Conservation (phyloP, 35 echinoderm and acorn worm species). For the Ophioderma brevispina region DNA sequence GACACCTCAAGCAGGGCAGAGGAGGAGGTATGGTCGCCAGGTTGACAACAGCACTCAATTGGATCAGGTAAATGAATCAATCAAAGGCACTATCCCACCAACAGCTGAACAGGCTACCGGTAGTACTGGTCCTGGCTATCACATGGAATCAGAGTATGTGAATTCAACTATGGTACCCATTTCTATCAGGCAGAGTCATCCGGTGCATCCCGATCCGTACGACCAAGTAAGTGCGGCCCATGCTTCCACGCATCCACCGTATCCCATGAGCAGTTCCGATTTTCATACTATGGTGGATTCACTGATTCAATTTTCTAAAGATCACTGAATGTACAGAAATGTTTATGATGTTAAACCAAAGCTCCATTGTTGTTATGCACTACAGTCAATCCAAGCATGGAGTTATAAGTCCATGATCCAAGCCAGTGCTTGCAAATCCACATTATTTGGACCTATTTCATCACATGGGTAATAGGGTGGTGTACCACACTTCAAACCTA, state of each 20-base stretch:
- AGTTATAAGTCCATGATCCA: too few species aligned
- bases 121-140: background rate
- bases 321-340: too few species aligned
- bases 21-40: background rate
- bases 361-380: too few species aligned
- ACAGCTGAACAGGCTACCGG: too few species aligned
- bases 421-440: too few species aligned
- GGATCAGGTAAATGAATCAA: background rate
- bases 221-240: background rate
- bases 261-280: background rate
- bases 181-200: background rate
- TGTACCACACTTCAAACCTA: too few species aligned
- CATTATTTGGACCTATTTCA: too few species aligned
- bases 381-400: too few species aligned
- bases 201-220: background rate
- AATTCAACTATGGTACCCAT: background rate
- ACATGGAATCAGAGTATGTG: background rate
- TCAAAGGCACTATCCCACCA: background rate
- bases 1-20: background rate
- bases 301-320: background rate
- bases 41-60: background rate
- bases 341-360: too few species aligned
- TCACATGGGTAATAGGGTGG: too few species aligned
- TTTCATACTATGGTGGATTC: slow-evolving; percentile 3
- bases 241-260: background rate